Percentiles rank a stretch among this genome's conserved stretches.
Conservation (phyloP, 2,888 invertebrate species). For the Brachylomia viminalis region DNA sequence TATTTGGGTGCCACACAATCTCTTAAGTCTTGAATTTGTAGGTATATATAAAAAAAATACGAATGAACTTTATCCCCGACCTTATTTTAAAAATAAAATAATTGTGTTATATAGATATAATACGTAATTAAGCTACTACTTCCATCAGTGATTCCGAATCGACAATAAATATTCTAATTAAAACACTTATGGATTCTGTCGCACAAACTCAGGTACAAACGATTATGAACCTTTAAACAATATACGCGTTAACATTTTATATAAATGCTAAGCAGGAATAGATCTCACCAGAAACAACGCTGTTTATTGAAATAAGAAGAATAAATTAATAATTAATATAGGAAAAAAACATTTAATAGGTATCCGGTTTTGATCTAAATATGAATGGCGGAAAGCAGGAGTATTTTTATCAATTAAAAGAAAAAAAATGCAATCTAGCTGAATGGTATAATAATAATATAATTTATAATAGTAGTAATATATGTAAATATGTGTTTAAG, state of each 20-base stretch:
- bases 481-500: no score
- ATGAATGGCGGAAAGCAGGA: neutral
- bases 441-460: neutral
- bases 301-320: neutral
- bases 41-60: no score
- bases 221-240: neutral
- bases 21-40: no score
- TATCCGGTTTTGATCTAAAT: neutral
- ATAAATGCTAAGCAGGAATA: neutral
- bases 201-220: neutral
- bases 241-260: neutral
- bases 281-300: neutral
- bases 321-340: slow-evolving; percentile 6
- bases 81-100: neutral
- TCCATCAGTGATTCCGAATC: neutral
- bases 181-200: neutral
- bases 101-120: neutral
- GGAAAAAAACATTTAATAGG: neutral
- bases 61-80: no score
- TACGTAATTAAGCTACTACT: no score
- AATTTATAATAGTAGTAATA: no score
- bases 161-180: neutral
- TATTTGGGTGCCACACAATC: no score
- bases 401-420: neutral
- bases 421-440: neutral